Evolutionary conservation across 92 coral and sea anemone species (phyloP).

Genomic region (Pocillopora meandrina): DNA sequence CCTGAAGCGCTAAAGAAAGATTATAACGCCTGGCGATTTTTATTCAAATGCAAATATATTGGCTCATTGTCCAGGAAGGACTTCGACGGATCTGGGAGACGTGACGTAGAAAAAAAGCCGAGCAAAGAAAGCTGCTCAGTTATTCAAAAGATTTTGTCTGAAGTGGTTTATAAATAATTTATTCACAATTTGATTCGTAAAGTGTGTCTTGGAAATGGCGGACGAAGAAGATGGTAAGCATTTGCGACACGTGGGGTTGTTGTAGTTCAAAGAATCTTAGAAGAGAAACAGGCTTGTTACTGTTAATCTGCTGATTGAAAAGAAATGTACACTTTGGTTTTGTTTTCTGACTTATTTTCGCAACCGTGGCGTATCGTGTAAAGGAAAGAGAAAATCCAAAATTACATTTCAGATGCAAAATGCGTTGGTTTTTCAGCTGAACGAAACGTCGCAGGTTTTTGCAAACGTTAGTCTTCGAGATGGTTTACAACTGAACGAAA

Average conservation of each 20-base stretch:
- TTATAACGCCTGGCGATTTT: not conserved
- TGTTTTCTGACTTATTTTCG: not conserved
- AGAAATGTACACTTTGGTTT: not conserved
- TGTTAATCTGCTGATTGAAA: not conserved
- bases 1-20: not conserved
- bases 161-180: constrained; percentile 21
- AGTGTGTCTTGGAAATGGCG: constrained; percentile 9
- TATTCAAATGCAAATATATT: not conserved
- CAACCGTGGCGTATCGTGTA: not conserved
- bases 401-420: not conserved
- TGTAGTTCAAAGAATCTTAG: not conserved
- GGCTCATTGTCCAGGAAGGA: not conserved
- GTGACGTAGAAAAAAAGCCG: not conserved
- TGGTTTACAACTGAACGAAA: not conserved
- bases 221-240: constrained; percentile 41
- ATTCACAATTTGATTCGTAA: not conserved
- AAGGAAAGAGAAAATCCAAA: not conserved
- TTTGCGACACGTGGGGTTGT: not conserved
- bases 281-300: not conserved
- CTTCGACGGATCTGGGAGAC: not conserved
- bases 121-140: not conserved
- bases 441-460: too few relatives aligned
- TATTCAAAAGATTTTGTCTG: constrained; percentile 2
- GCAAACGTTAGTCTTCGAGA: too few relatives aligned
- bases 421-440: too few relatives aligned